These are phyloP conservation scores for Cylindroiulus punctatus DNA, from an alignment of 2,888 invertebrate species.

Conservation along the genomic window DNA sequence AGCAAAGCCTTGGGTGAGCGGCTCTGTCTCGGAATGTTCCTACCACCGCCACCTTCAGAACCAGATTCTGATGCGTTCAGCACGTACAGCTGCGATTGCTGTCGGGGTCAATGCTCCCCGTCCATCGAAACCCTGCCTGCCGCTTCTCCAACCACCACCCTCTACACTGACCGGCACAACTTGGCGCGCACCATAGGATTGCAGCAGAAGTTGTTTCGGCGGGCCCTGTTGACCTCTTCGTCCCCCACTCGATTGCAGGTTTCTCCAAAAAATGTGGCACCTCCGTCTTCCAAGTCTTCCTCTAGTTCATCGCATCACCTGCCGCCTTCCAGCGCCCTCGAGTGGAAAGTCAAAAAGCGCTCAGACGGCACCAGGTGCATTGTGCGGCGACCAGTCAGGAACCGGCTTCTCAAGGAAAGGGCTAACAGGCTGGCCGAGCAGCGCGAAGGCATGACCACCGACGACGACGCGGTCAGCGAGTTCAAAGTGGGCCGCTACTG, in stretches of 20 bases:
- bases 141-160: conserved; percentile 70
- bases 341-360: conserved; percentile 81
- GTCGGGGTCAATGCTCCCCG: conserved; percentile 59
- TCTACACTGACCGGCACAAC: conserved; percentile 78
- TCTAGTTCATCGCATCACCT: conserved; percentile 69
- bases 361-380: conserved; percentile 82
- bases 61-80: conserved; percentile 60
- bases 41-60: conserved; percentile 54
- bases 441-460: conserved; percentile 75
- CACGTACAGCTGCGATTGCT: conserved; percentile 62
- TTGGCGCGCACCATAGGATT: conserved; percentile 76
- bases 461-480: conserved; percentile 82
- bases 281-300: conserved; percentile 68
- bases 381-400: conserved; percentile 76
- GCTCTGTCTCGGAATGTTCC: conserved; percentile 56
- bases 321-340: conserved; percentile 63
- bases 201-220: conserved; percentile 74
- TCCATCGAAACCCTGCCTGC: conserved; percentile 44
- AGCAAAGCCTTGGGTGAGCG: conserved; percentile 62
- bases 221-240: conserved; percentile 60
- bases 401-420: conserved; percentile 74
- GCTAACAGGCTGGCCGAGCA: conserved; percentile 76
- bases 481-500: conserved; percentile 80
- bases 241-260: conserved; percentile 45
- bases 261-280: conserved; percentile 48